Evolutionary conservation across 2,888 invertebrate species (phyloP), one percentile per base, ranked within the genome.

Genomic region (Empis livida): DNA sequence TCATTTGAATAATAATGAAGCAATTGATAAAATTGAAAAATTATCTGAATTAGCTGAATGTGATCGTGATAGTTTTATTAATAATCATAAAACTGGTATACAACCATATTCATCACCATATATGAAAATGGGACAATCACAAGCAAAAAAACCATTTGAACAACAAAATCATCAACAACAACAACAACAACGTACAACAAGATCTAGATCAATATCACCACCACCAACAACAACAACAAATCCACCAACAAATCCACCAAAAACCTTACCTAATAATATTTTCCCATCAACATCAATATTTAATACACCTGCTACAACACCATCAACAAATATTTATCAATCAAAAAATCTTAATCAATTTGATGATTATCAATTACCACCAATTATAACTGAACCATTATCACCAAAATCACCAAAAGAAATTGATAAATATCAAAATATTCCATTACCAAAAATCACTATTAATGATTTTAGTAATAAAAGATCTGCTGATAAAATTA

Each of bases 401-500:
- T 49, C 52, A 15, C 15, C 51, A 11, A 50, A 55, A 51, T 27
- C 39, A 56, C 50, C 8, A 57, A 48, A 32, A 52, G 47, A 20
- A 51, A 44, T 6, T 49, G 48, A 15, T 32, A 30, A 43, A n/a
- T 27, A 23, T 35, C 16, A 31, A 4, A 27, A 27, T 27, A 27
- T 27, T 27, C 23, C 23, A n/a, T 41, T 67, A 52, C 67, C 67
- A 41, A 61, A 54, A 47, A 67, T 68, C 44, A 63, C 63, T 1
- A 63, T 68, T 6, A 58, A 58, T 2, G 67, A 68, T 47, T 68
- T 61, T 52, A 65, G 55, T 52, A 46, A 50, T 43, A 42, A 44
- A 10, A 15, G 39, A 16, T 23, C 14, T 15, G 8, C 5, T 39
- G 20, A n/a, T 41, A 10, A 39, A 20, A 27, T 5, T 13, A 14